Evolutionary conservation across 1,140 invertebrate species (phyloP), one percentile per base, ranked within the genome.

Genomic region (Antheraea mylitta): DNA sequence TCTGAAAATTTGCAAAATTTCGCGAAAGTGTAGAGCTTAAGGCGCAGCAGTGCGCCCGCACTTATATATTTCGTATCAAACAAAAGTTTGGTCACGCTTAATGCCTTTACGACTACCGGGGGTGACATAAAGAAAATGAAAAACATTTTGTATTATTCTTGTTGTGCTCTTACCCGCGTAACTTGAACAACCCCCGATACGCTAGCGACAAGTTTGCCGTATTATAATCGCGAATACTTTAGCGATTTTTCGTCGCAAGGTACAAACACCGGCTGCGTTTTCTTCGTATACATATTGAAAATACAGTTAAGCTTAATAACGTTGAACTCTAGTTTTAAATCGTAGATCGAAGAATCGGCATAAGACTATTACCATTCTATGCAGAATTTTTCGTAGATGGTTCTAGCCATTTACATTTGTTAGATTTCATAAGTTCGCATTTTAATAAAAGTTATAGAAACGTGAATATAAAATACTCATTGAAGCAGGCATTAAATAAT

Each of bases 71-170:
- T 78, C 80, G 90, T 91, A 92, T 92, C 90, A 92, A 92, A 93
- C 92, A 93, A 92, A 94, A 94, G 93, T 95, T 95, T 94, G 95
- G 95, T 96, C 95, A 95, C 94, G 95, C 94, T 94, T 95, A 96
- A 96, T 96, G 95, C 94, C 93, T 96, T 96, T 96, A 96, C 94
- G 95, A 95, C 94, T 94, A 94, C 94, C 95, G 93, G 88, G 95
- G 95, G 95, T 95, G 94, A 95, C 94, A 95, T 96, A 95, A 96
- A 96, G 95, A 96, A 96, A 96, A 96, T 96, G 95, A 96, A 96
- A 96, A 96, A 96, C 95, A 96, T 93, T 93, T 92, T 92, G 90
- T 93, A 92, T 93, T 93, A 93, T 93, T 93, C 93, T 93, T 93
- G 90, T 92, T 92, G 91, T 83, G 90, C 87, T 89, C 85, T 90